phyloP scores from a whole-genome alignment of 2,113 vertebrate species.

The Suricata suricatta region DNA sequence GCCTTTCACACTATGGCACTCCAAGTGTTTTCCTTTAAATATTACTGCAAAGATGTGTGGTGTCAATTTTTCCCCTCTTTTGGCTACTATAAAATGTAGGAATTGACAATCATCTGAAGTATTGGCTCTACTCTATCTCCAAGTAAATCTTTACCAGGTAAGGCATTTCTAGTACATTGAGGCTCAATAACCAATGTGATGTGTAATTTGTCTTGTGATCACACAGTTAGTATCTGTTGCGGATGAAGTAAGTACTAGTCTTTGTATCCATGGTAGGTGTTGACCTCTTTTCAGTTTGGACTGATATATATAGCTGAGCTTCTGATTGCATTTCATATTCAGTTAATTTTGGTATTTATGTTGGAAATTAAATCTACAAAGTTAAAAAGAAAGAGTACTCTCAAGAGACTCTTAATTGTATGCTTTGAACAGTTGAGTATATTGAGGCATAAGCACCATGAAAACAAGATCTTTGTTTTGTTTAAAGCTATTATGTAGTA shows the following conservation, averaged over 20 bases:
- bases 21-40: background rate
- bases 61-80: background rate
- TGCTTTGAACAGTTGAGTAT: background rate
- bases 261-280: background rate
- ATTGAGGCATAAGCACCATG: background rate
- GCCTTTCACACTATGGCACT: background rate
- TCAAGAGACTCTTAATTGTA: background rate
- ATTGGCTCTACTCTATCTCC: background rate
- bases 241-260: background rate
- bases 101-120: background rate
- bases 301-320: background rate
- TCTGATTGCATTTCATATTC: background rate
- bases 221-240: background rate
- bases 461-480: background rate
- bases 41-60: background rate
- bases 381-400: background rate
- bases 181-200: background rate
- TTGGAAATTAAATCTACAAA: background rate
- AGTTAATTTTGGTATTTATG: background rate
- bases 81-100: background rate
- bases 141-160: background rate
- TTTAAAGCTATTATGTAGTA: background rate
- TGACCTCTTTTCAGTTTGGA: background rate
- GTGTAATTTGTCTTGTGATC: background rate
- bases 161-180: background rate